These are phyloP conservation scores for Tetropium fuscum DNA, from an alignment of 2,888 invertebrate species.

Conservation along the genomic window DNA sequence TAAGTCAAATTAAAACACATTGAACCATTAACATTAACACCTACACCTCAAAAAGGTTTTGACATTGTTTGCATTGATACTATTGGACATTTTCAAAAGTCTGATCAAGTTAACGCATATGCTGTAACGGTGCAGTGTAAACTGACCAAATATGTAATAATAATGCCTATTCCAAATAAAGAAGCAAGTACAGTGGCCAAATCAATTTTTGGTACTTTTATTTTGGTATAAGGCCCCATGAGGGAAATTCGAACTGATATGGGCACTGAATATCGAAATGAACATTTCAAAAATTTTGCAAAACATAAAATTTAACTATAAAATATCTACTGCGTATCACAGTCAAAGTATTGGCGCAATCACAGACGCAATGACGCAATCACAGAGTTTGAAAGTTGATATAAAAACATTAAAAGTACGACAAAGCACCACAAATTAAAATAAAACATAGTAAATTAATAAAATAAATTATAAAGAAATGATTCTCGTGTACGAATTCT, in stretches of 20 bases:
- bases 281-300: background rate
- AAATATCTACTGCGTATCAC: background rate
- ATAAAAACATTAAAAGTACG: too few relatives aligned
- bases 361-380: background rate
- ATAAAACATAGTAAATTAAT: too few relatives aligned
- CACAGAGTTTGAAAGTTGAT: background rate
- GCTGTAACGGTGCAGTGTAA: background rate
- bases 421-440: too few relatives aligned
- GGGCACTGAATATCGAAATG: slow-evolving; percentile 23
- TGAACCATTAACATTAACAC: slow-evolving; percentile 27
- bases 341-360: background rate
- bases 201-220: slow-evolving; percentile 1
- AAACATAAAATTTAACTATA: background rate
- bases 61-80: slow-evolving; percentile 34
- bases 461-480: too few relatives aligned
- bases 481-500: too few relatives aligned
- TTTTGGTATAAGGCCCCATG: slow-evolving; percentile 28
- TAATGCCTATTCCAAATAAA: background rate
- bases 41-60: slow-evolving; percentile 31
- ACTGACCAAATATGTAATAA: background rate
- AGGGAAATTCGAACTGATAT: slow-evolving; percentile 15
- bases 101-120: too few relatives aligned
- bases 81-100: too few relatives aligned
- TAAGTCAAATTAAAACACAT: slow-evolving; percentile 17
- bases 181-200: background rate